phyloP scores from a whole-genome alignment of 1,140 invertebrate genomes.

The Drosophila sturtevanti region DNA sequence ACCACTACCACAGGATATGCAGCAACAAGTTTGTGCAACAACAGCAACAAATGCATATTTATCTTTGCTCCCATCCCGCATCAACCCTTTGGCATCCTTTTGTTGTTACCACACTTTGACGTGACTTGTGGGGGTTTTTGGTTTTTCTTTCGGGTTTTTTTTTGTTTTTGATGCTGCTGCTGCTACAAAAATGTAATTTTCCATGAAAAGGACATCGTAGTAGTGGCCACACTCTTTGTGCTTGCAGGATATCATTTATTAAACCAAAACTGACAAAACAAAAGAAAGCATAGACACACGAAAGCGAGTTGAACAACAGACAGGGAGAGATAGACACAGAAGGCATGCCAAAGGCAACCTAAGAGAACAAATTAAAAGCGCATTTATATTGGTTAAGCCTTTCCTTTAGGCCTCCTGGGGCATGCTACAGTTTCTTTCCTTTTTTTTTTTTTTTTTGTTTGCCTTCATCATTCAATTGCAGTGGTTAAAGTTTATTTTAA shows the following conservation, averaged over 20 bases:
- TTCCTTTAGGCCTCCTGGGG: slow-evolving; percentile 3
- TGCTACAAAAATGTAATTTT: slow-evolving; percentile 43
- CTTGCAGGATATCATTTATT: slow-evolving; percentile 57
- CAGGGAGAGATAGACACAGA: slow-evolving; percentile 1
- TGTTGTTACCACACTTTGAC: slow-evolving; percentile 2
- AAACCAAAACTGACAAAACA: slow-evolving; percentile 45
- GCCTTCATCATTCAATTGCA: slow-evolving; percentile 16
- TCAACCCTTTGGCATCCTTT: neutral
- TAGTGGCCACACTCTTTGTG: slow-evolving; percentile 23
- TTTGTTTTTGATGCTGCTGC: neutral
- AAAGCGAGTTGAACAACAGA: slow-evolving; percentile 13
- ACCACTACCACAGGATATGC: neutral
- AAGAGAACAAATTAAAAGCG: slow-evolving; percentile 72
- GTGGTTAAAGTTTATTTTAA: slow-evolving; percentile 15
- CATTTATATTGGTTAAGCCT: slow-evolving; percentile 73
- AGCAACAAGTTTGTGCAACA: neutral
- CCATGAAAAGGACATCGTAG: slow-evolving; percentile 26
- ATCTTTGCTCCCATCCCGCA: neutral
- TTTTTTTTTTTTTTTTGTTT: neutral
- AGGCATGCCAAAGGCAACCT: neutral
- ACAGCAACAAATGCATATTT: slow-evolving; percentile 3
- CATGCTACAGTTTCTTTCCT: slow-evolving; percentile 12
- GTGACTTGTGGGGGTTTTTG: slow-evolving; percentile 6
- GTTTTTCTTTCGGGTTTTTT: neutral
- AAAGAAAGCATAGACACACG: neutral